Conservation (phyloP, 2,888 invertebrate genomes). For the Aspidiotus rigidus region DNA sequence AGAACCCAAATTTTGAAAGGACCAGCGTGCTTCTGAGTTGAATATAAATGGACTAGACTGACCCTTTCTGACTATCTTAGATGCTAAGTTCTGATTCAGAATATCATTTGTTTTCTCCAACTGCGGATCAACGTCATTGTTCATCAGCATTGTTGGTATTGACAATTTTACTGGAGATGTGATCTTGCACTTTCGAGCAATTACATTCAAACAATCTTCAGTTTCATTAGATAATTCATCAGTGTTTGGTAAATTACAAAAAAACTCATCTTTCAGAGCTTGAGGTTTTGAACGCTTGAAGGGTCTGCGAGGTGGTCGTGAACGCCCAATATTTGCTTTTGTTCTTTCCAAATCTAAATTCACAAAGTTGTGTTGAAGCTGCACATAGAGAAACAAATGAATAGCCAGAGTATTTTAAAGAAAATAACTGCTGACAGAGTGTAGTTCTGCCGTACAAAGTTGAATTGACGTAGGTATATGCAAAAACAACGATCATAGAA, state of each 20-base stretch:
- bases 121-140: slow-evolving; percentile 1
- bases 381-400: background rate
- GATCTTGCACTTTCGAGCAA: background rate
- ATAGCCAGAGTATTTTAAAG: too few relatives aligned
- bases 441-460: too few relatives aligned
- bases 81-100: slow-evolving; percentile 47
- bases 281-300: slow-evolving; percentile 43
- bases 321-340: slow-evolving; percentile 47
- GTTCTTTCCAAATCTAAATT: slow-evolving; percentile 48
- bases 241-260: background rate
- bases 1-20: slow-evolving; percentile 56
- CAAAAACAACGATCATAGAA: too few relatives aligned
- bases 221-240: background rate
- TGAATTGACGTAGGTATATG: too few relatives aligned
- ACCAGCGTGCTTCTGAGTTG: slow-evolving; percentile 55
- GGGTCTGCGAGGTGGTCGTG: slow-evolving; percentile 46
- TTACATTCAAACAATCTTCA: background rate
- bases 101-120: slow-evolving; percentile 44
- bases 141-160: background rate
- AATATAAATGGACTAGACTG: slow-evolving; percentile 50
- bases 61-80: slow-evolving; percentile 27
- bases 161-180: background rate
- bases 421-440: too few relatives aligned
- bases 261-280: background rate
- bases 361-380: slow-evolving; percentile 37